Conservation (phyloP, 2,797 vertebrate genomes). For the Arremon aurantiirostris region DNA sequence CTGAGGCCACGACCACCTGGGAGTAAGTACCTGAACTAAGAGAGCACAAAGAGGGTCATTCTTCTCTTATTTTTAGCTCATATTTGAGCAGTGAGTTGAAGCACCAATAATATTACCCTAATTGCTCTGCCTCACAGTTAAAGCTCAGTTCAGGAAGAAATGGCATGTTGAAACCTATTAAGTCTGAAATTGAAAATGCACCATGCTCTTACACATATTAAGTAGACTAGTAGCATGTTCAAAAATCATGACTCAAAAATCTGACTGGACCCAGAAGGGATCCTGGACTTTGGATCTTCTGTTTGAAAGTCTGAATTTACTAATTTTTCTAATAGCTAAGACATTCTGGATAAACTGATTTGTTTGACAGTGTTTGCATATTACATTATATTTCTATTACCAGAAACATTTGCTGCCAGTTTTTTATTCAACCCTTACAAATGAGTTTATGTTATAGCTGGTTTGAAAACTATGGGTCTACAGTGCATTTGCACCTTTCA, state of each 20-base stretch:
- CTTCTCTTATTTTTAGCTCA: not conserved
- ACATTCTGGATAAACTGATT: not conserved
- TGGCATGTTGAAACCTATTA: not conserved
- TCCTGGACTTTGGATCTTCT: not conserved
- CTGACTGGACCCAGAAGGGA: not conserved
- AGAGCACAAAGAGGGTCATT: not conserved
- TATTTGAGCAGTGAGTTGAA: not conserved
- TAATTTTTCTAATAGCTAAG: not conserved
- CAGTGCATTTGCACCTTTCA: not conserved
- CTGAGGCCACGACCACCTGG: accelerated
- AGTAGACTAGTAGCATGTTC: not conserved
- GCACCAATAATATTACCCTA: not conserved
- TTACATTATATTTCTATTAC: not conserved
- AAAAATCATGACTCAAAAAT: not conserved
- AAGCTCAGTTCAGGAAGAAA: not conserved
- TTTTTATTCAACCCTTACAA: not conserved
- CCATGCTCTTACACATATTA: not conserved
- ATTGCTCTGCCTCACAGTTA: not conserved
- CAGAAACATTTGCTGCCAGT: not conserved
- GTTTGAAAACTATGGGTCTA: not conserved
- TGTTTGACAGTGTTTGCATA: not conserved
- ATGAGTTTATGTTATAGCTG: not conserved
- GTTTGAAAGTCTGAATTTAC: not conserved
- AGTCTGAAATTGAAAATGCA: not conserved
- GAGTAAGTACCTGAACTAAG: not conserved